Conservation (phyloP, 2,113 vertebrate genomes). For the Pitta sordida region DNA sequence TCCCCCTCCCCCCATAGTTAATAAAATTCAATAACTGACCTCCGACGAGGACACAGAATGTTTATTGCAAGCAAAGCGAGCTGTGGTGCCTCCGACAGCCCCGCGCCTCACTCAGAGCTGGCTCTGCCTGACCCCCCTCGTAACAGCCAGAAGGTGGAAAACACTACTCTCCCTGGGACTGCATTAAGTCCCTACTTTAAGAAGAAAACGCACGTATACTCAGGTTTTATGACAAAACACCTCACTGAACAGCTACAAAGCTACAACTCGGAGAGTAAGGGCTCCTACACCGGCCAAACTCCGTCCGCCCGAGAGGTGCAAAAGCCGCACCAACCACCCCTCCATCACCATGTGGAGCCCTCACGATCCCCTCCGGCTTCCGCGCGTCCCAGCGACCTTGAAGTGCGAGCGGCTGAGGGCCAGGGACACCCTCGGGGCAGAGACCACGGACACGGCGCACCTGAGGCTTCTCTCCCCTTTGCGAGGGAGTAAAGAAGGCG, state of each 20-base stretch:
- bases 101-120: too few species aligned
- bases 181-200: background rate
- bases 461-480: accelerated
- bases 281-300: accelerated
- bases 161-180: accelerated
- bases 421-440: accelerated
- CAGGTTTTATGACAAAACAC: accelerated
- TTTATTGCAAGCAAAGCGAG: background rate
- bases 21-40: background rate
- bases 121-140: too few species aligned
- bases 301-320: accelerated
- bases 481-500: accelerated
- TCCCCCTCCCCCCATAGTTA: accelerated
- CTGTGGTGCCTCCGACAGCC: background rate
- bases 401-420: background rate
- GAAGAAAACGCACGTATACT: accelerated
- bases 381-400: background rate
- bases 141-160: accelerated
- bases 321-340: accelerated
- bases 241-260: background rate
- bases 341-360: accelerated
- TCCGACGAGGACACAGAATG: accelerated
- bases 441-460: background rate
- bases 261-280: accelerated
- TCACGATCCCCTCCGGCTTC: background rate